Base-by-base conservation (phyloP, 1,140 invertebrate species). In the Chrysopa pallens region DNA sequence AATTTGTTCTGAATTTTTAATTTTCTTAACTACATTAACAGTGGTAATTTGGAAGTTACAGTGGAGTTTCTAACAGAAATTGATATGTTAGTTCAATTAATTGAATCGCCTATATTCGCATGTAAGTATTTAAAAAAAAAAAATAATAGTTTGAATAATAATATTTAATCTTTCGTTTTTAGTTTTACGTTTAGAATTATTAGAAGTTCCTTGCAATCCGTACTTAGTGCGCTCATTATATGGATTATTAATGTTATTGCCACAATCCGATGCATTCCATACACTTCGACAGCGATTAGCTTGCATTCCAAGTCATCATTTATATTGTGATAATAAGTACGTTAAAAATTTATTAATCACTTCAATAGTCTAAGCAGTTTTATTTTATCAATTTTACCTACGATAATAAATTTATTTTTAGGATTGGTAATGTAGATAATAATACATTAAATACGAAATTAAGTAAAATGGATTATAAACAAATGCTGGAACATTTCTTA, bases 21-120 rank as follows among this genome's bases (percentile, higher is more conserved):
- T 39, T 52, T 53, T 43, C 54, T 54, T 56, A 54, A 51, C 36
- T 38, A 14, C 8, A 42, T 48, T 54, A 52, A 39, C 52, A 94
- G 91, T 62, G 88, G 84, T 23, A 84, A 92, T 58, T 71, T 97
- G 39, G 93, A 98, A 67, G 80, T 99, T 31, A 98, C 93, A 0
- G 82, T 97, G 29, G 92, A 98, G 48, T 83, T 97, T 57, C 67
- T 99, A 2, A 86, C 79, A 8, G 95, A 98, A 72, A 80, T 98
- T 43, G 95, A 98, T 60, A 94, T 96, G 66, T 60, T 99, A 40
- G 85, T 98, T 11, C 95, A 98, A 60, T 67, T 98, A 1, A 84
- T 99, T 46, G 95, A 99, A 66, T 98, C 95, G 13, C 95, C 95
- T 8, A 96, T 98, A 60, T 97, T 98, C 67, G 90, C 92, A 47